Evolutionary conservation across 1,140 invertebrate species (phyloP).

Genomic region (Pseudobourletiella spinata): DNA sequence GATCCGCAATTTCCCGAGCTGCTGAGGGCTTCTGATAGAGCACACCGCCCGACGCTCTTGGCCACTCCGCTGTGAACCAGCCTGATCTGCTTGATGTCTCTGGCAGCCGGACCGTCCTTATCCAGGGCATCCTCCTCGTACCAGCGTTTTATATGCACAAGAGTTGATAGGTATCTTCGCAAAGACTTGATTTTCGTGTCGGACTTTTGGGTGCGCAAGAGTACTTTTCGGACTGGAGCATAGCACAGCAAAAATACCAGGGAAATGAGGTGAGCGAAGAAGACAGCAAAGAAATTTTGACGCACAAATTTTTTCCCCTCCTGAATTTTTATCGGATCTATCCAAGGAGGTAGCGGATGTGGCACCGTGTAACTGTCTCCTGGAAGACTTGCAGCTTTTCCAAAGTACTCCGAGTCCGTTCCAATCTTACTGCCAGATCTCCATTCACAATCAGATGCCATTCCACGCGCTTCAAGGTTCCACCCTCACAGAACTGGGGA

Average conservation of each 20-base stretch:
- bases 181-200: conserved; percentile 14
- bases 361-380: background rate
- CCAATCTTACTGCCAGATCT: background rate
- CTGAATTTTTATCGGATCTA: conserved; percentile 15
- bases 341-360: conserved; percentile 16
- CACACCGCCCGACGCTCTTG: background rate
- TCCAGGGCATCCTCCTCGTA: conserved; percentile 19
- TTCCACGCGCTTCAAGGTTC: too few relatives aligned
- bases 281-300: conserved; percentile 25
- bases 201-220: conserved; percentile 24
- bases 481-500: too few relatives aligned
- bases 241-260: conserved; percentile 31
- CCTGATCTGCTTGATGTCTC: conserved; percentile 14
- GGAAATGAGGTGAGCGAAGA: conserved; percentile 32
- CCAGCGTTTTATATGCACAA: conserved; percentile 30
- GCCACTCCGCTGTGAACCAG: conserved; percentile 19
- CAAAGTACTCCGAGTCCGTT: background rate
- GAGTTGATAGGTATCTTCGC: conserved; percentile 26
- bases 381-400: background rate
- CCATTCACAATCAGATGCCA: too few relatives aligned
- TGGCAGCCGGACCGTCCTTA: background rate
- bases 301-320: conserved; percentile 27
- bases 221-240: conserved; percentile 18
- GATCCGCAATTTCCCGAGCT: too few relatives aligned
- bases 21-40: too few relatives aligned